Evolutionary conservation across 2,888 invertebrate species (phyloP).

Genomic region (Fragum sueziense): DNA sequence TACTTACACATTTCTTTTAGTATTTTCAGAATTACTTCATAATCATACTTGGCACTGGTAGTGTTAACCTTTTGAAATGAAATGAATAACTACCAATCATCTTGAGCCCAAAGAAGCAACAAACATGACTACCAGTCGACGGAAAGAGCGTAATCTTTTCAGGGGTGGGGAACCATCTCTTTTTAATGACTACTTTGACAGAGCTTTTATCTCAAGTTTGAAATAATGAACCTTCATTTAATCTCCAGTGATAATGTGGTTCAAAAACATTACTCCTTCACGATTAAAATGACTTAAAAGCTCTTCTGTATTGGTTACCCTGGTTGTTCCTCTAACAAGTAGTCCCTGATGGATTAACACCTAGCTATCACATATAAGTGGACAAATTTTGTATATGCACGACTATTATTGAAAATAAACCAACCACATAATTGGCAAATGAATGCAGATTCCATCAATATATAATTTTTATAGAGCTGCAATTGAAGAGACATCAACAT

Average conservation of each 20-base stretch:
- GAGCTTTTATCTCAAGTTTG: conserved; percentile 6
- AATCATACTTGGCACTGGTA: conserved; percentile 12
- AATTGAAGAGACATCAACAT: too few species aligned
- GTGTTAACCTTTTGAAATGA: background rate
- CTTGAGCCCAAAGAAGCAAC: conserved; percentile 9
- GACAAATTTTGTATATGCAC: too few species aligned
- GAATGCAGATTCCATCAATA: too few species aligned
- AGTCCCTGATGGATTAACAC: too few species aligned
- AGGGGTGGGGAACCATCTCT: conserved; percentile 24
- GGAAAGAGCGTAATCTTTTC: conserved; percentile 20
- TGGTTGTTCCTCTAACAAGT: background rate
- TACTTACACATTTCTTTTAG: background rate
- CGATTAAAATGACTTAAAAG: conserved; percentile 2
- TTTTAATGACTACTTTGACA: conserved; percentile 11
- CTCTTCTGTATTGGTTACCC: too few species aligned
- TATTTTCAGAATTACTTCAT: conserved; percentile 11
- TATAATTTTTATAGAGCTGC: too few species aligned
- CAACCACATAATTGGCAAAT: too few species aligned
- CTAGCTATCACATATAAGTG: too few species aligned
- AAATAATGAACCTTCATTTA: conserved; percentile 5
- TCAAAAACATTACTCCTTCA: background rate
- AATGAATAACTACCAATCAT: conserved; percentile 5
- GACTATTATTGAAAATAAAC: too few species aligned
- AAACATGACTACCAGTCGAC: conserved; percentile 13
- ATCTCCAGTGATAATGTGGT: conserved; percentile 10